Evolutionary conservation across 2,888 invertebrate species (phyloP).

Genomic region (Fragum whitleyi): DNA sequence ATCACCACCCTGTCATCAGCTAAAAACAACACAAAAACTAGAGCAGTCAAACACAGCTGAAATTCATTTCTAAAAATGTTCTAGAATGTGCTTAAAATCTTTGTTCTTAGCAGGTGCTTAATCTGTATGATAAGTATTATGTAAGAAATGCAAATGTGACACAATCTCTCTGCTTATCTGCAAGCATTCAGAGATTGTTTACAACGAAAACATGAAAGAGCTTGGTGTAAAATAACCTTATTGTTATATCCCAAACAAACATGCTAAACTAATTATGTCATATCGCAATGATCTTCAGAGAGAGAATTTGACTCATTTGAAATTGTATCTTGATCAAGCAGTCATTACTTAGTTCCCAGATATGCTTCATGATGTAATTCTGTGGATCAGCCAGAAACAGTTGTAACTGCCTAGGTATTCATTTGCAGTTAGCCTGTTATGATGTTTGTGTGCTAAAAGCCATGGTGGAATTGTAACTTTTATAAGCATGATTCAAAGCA

Average conservation of each 20-base stretch:
- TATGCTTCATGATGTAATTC: not conserved
- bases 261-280: slow-evolving; percentile 22
- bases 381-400: too few relatives aligned
- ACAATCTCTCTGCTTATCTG: not conserved
- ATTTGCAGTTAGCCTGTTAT: too few relatives aligned
- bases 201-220: not conserved
- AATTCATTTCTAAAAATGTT: too few relatives aligned
- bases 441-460: too few relatives aligned
- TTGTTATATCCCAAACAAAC: slow-evolving; percentile 14
- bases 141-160: not conserved
- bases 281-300: not conserved
- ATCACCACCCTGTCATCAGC: too few relatives aligned
- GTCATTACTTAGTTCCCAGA: slow-evolving; percentile 1
- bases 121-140: not conserved
- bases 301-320: not conserved
- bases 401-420: not conserved
- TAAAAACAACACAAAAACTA: too few relatives aligned
- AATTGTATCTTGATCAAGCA: not conserved
- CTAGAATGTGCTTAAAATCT: too few relatives aligned
- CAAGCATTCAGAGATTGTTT: not conserved
- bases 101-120: too few relatives aligned
- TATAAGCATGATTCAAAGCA: too few relatives aligned
- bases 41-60: too few relatives aligned
- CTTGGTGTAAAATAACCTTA: not conserved
- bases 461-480: too few relatives aligned